phyloP scores from a whole-genome alignment of 2,797 vertebrate genomes.

The Balearica regulorum region DNA sequence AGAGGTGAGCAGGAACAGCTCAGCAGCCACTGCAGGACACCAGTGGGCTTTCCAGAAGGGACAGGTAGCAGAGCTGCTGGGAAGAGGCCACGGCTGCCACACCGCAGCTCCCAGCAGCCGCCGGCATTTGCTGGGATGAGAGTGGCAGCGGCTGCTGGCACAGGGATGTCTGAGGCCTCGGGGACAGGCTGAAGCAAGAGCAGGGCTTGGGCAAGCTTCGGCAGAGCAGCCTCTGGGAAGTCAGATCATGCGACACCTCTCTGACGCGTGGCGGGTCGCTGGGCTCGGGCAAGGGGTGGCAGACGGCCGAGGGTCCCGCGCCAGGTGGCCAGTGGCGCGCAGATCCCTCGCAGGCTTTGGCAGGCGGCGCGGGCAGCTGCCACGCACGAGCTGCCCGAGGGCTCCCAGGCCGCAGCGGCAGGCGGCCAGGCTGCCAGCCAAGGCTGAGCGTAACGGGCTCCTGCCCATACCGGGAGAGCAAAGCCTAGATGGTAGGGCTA shows the following conservation, averaged over 20 bases:
- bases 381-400: not conserved
- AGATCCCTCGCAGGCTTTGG: not conserved
- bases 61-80: not conserved
- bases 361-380: slow-evolving; percentile 46
- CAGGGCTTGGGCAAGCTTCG: not conserved
- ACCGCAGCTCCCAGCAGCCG: accelerated
- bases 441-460: not conserved
- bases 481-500: not conserved
- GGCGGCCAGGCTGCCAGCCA: slow-evolving; percentile 18
- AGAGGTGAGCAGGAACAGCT: not conserved
- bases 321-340: slow-evolving; percentile 1
- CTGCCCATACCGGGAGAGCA: not conserved
- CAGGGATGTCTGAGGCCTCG: accelerated
- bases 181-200: not conserved
- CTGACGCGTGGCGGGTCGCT: accelerated
- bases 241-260: not conserved
- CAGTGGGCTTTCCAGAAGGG: not conserved
- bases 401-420: slow-evolving; percentile 43
- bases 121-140: accelerated
- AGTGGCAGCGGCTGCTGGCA: not conserved
- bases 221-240: not conserved
- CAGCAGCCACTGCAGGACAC: not conserved
- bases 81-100: not conserved
- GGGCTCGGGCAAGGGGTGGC: not conserved
- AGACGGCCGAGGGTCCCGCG: not conserved